Evolutionary conservation across 2,797 vertebrate genomes (phyloP), one percentile per base, ranked within the genome.

Genomic region (Gouania willdenowi): DNA sequence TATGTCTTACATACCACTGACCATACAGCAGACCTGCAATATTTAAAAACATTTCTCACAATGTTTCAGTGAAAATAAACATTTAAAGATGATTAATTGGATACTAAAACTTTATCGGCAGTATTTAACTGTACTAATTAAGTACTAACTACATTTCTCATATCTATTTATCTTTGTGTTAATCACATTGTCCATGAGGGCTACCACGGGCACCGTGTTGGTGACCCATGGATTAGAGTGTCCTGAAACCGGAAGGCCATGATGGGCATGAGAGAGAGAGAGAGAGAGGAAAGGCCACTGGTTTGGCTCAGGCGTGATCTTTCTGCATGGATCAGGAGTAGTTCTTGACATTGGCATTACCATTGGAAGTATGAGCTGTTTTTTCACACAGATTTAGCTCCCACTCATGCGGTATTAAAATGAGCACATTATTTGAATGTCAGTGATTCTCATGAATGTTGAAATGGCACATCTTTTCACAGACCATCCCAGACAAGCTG

Each of bases 381-480:
- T 3, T 67, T 68, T 64, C 45, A 43, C 66, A 44, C 59, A 54
- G 61, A 67, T 80, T 75, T 69, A 39, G 29, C 72, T 50, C 47
- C 15, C 52, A 52, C 66, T 75, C 47, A 49, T 47, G 53, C 15
- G 34, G 49, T 83, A 85, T 84, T 80, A 76, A 83, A 80, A 87
- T 68, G 60, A 75, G 77, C 63, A 54, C 77, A 84, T 85, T 85
- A 84, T 84, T 84, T 86, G 83, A 84, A 85, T 86, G 80, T 83
- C 83, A 87, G 76, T 66, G 83, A 81, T 83, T 86, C 80, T 87
- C 82, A 88, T 89, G 79, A 89, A 90, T 88, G 79, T 83, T 87
- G 77, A 84, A 88, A 87, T 75, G 76, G 72, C 71, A 65, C 75
- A 77, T 80, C 74, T 65, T 41, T 59, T 28, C n/a, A n/a, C n/a